Evolutionary conservation across 2,113 vertebrate species (phyloP).

Genomic region (Sitta europaea): DNA sequence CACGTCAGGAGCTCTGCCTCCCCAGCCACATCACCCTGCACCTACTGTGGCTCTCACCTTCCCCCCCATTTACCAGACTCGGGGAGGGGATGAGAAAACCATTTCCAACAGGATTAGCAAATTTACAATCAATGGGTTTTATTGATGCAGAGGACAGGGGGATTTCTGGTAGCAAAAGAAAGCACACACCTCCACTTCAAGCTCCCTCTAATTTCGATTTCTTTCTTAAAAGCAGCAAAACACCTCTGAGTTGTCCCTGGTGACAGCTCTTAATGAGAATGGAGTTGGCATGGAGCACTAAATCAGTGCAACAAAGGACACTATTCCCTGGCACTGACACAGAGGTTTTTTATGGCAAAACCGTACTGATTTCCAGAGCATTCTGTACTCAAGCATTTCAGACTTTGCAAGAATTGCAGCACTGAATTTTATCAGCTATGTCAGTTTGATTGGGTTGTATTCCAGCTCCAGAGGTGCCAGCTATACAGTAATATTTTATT

Average conservation of each 20-base stretch:
- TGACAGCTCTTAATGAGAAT: background rate
- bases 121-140: background rate
- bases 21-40: background rate
- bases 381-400: background rate
- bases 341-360: background rate
- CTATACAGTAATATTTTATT: background rate
- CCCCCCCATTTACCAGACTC: background rate
- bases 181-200: background rate
- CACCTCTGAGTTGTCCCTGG: background rate
- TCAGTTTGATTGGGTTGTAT: conserved; percentile 21
- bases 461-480: background rate
- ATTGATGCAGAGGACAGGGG: background rate
- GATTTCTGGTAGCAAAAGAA: background rate
- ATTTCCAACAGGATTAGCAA: background rate
- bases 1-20: background rate
- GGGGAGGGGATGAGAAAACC: background rate
- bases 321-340: background rate
- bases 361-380: background rate
- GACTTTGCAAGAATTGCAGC: background rate
- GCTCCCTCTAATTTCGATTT: background rate
- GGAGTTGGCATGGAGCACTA: background rate
- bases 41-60: background rate
- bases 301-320: background rate
- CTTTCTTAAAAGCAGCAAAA: conserved; percentile 5
- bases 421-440: background rate